Evolutionary conservation across 2,113 vertebrate genomes (phyloP), one percentile per base, ranked within the genome.

Genomic region (Psephotus haematonotus): DNA sequence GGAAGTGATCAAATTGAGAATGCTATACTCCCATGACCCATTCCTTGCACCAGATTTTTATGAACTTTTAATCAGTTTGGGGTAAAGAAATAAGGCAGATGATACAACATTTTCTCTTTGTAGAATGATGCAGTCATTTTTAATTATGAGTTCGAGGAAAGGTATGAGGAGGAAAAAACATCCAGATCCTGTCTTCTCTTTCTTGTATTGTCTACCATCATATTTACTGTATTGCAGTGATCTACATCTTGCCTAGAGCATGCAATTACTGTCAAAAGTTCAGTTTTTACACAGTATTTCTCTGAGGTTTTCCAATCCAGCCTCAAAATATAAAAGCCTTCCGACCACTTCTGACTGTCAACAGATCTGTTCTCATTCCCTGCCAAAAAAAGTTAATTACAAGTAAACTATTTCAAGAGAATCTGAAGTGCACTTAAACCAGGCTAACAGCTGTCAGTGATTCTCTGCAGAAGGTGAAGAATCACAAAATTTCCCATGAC

Each of bases 401-500:
- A 88, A 90, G 84, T 55, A 75, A 93, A 78, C 39, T 68, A 29
- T 53, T 89, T 92, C 62, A 84, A 91, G 50, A 93, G 35, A 52
- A 82, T 60, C 62, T 85, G 67, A 95, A 91, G 78, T 62, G 77
- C 53, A 17, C 39, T 90, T 64, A 64, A 44, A 52, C 63, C 46
- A 49, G 35, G 47, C 46, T 68, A 31, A 82, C 60, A 70, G 64
- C 55, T 93, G 75, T 75, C 72, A 87, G 72, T 2, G 2, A 57
- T 80, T 76, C 53, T 90, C 82, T 75, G 39, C 86, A 92, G 47
- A 92, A 90, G 57, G 70, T 72, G 78, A 84, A 91, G 62, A 91
- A 84, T 74, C 59, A 2, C 64, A 94, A 87, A 60, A 57, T 72
- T 91, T 92, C 89, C 49, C 77, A 87, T 79, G 39, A 55, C 81